These are phyloP conservation scores for Chaetodon auriga DNA, from an alignment of 2,113 vertebrate genomes.

Conservation along the genomic window DNA sequence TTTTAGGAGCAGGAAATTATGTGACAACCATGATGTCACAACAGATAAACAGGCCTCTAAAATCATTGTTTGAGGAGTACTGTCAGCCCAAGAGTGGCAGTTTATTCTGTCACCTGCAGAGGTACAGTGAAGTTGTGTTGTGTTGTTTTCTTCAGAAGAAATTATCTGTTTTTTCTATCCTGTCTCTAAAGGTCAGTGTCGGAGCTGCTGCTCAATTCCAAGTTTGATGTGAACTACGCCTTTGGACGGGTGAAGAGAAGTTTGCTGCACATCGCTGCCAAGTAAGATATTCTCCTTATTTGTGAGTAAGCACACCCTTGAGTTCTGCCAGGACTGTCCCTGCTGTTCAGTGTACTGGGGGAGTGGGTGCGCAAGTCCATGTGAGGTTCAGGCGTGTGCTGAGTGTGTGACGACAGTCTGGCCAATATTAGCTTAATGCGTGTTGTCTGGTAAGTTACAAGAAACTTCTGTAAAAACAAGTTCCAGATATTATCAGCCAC, in stretches of 20 bases:
- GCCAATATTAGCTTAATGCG: too few relatives aligned
- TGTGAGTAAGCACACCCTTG: not conserved
- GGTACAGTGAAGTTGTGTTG: not conserved
- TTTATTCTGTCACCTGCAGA: not conserved
- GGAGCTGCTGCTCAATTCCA: constrained; percentile 97
- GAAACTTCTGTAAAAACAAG: too few relatives aligned
- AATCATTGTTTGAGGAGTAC: too few relatives aligned
- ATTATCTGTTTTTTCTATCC: not conserved
- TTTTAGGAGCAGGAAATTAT: too few relatives aligned
- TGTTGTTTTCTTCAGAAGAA: not conserved
- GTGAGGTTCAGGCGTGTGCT: not conserved
- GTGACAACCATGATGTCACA: too few relatives aligned
- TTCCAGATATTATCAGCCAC: too few relatives aligned
- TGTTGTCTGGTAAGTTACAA: too few relatives aligned
- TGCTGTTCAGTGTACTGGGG: not conserved
- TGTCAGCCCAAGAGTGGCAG: too few relatives aligned
- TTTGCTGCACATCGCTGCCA: constrained; percentile 98
- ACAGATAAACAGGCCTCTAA: too few relatives aligned
- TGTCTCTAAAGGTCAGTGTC: constrained; percentile 90
- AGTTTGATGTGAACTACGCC: constrained; percentile 99
- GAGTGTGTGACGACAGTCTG: not conserved
- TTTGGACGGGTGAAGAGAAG: constrained; percentile 99
- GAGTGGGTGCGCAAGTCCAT: not conserved
- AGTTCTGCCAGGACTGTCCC: not conserved
- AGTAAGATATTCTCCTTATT: constrained; percentile 83